Evolutionary conservation across 2,888 invertebrate genomes (phyloP), one percentile per base, ranked within the genome.

Genomic region (Uropetala carovei): DNA sequence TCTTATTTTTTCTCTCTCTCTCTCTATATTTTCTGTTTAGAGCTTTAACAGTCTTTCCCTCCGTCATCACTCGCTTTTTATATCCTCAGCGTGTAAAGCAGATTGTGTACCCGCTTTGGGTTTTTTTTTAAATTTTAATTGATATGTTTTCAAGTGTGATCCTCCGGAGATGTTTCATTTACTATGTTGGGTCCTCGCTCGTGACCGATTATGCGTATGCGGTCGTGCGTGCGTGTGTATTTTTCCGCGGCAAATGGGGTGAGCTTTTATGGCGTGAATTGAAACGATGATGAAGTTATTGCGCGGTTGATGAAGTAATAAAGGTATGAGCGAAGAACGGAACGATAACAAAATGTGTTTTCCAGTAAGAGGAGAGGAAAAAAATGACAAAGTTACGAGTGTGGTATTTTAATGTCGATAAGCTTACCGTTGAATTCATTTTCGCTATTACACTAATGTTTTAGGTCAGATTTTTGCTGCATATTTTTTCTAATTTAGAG

Each of bases 21-120:
- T 27, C 89, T 64, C 60, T 59, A 86, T 86, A 86, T 86, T 60
- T 83, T 89, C 89, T 89, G 89, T 89, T 64, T 89, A 43, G 64
- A 56, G 64, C 64, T 60, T 43, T 89, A 64, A 89, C 89, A 89
- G 22, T 75, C 64, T 27, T n/a, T 89, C 64, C 68, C 64, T 56
- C 43, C 89, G 89, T 68, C 89, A 43, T 68, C 89, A 43, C 43
- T 64, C 68, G 30, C 68, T 89, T 89, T 89, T 68, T 89, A 64
- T 68, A 58, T 43, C 86, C 86, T 30, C 64, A 16, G 18, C 43
- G 64, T 89, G 64, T 89, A 64, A 43, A 89, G 30, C 16, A 30
- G 59, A 27, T 86, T 86, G 30, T 59, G 10, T 64, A 22, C 60
- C 64, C 43, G 56, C 75, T 27, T 13, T 27, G 22, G 75, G 75